Evolutionary conservation across 2,113 vertebrate genomes (phyloP), one percentile per base, ranked within the genome.

Genomic region (Manacus vitellinus): DNA sequence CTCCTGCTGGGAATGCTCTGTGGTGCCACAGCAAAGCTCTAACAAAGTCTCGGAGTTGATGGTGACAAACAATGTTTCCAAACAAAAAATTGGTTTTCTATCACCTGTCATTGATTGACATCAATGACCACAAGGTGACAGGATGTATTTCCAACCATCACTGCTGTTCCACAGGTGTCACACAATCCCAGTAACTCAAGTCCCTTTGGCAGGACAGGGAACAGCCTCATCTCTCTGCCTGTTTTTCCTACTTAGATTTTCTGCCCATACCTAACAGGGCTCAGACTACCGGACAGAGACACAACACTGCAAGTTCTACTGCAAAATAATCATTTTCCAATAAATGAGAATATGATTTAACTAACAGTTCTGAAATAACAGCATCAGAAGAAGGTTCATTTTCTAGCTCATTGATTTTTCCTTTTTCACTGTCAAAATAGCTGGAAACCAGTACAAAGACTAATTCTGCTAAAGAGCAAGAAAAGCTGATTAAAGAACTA

Each of bases 321-420:
- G 78, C 83, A 97, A 92, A 83, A 72, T 49, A 80, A 65, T 71
- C 6, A 63, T 90, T 87, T 96, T 89, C 52, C 71, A 81, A 71
- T 63, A 88, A 96, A 61, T 31, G 72, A 95, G 90, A 96, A 30
- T 68, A 24, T 62, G 61, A 89, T 92, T 95, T 83, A 95, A 95
- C 88, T 86, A 95, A 94, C 68, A 87, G 72, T 80, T 83, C 91
- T 94, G 91, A 94, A 96, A 96, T 95, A 68, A 95, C 83, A 96
- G 94, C 73, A 94, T 85, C 79, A 89, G 74, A 97, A 91, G 68
- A 81, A 90, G 84, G 97, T 95, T 96, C 72, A 96, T 97, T 98
- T 98, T 97, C 95, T 97, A 94, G 86, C 80, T 97, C 84, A 75
- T 81, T 58, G 21, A 33, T 88, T 91, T 74, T 94, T 84, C 63